Conservation (phyloP, 2,113 vertebrate species). For the Tenebrosternarchus preto region DNA sequence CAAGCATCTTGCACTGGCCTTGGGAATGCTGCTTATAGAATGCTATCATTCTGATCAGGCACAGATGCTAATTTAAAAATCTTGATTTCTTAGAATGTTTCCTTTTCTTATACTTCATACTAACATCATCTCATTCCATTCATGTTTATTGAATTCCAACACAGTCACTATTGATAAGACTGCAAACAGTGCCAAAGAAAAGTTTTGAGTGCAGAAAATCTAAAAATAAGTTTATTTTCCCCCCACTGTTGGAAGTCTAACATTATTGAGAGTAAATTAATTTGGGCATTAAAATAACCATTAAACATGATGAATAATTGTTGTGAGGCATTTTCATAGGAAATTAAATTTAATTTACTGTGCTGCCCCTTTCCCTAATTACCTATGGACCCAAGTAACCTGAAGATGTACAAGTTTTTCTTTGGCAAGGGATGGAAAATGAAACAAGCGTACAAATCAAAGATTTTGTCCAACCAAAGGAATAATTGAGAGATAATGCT, state of each 20-base stretch:
- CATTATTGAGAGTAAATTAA: not conserved
- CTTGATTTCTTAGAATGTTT: no score
- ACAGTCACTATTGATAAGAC: no score
- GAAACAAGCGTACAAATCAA: slow-evolving; percentile 29
- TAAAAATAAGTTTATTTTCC: no score
- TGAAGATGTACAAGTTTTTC: not conserved
- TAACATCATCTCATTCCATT: no score
- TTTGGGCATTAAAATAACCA: not conserved
- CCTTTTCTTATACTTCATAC: no score
- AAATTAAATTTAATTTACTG: not conserved
- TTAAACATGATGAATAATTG: not conserved
- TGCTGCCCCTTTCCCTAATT: slow-evolving; percentile 1
- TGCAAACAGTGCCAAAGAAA: no score
- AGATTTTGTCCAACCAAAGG: slow-evolving; percentile 40
- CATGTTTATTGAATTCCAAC: no score
- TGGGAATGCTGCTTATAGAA: not conserved
- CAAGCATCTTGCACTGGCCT: not conserved
- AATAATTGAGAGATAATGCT: slow-evolving; percentile 37
- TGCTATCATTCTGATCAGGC: not conserved
- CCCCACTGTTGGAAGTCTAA: not conserved
- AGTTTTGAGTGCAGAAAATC: no score
- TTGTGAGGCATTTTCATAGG: not conserved
- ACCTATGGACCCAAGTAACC: not conserved
- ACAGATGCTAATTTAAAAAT: no score
- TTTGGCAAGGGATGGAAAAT: not conserved